A percentile compares a stretch with the other conserved stretches of the same genome.
Conservation (phyloP, 1,140 invertebrate species). For the Brachionus koreanus region DNA sequence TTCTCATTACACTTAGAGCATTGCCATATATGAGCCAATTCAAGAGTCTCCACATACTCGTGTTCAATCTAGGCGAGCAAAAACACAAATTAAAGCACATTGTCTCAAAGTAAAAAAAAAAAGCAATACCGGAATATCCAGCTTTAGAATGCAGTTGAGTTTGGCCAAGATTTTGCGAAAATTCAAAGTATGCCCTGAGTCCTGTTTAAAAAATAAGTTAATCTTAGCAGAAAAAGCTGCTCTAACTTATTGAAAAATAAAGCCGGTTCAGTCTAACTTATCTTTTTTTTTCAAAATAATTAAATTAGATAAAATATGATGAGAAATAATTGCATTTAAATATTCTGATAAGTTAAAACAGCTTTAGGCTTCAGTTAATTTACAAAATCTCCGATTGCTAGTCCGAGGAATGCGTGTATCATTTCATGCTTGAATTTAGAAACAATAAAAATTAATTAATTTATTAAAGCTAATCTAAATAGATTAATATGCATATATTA, state of each 20-base stretch:
- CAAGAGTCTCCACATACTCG: constrained; percentile 13
- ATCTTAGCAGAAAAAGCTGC: no score
- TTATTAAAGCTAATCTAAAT: not conserved
- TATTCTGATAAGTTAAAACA: not conserved
- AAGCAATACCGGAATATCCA: constrained; percentile 26
- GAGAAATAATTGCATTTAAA: not conserved
- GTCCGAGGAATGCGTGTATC: constrained; percentile 42
- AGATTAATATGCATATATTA: not conserved
- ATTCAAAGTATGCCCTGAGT: not conserved
- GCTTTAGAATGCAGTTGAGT: not conserved
- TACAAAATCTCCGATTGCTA: constrained; percentile 45
- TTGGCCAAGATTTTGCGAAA: constrained; percentile 12
- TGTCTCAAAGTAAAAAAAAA: not conserved
- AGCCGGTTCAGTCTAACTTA: not conserved
- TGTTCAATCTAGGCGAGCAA: constrained; percentile 22
- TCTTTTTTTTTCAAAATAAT: not conserved
- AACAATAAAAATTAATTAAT: not conserved
- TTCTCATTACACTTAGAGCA: constrained; percentile 37
- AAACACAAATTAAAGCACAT: not conserved
- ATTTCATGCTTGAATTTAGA: constrained; percentile 37
- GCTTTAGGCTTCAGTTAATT: not conserved
- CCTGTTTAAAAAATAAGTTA: not conserved
- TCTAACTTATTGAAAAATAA: not conserved
- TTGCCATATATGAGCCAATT: constrained; percentile 24
- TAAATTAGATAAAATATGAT: not conserved